Evolutionary conservation across 2,113 vertebrate genomes (phyloP), one percentile per base, ranked within the genome.

Genomic region (Aspiorhynchus laticeps): DNA sequence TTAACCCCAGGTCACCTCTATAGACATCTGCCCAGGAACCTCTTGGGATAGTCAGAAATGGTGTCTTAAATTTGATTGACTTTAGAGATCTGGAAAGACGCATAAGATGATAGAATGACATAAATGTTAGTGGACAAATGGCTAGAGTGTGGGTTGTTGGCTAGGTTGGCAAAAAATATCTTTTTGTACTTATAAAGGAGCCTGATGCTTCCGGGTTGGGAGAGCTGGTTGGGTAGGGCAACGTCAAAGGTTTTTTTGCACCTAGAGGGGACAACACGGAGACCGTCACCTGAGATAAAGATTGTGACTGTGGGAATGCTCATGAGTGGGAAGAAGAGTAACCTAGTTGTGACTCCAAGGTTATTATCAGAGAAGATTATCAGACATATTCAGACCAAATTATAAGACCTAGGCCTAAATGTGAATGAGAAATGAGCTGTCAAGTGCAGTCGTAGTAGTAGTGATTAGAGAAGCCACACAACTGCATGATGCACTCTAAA

Each of bases 1-100:
- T 28, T 80, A 80, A 80, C 36, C n/a, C 36, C 36, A 80, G 79
- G 56, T 63, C 36, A 63, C 79, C 36, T 43, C 53, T 8, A n/a
- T 9, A 26, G 31, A 79, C 12, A 80, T 41, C 33, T 41, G 33
- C 24, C 36, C 36, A 63, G 33, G 24, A 36, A 17, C 31, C 79
- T 43, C 56, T 41, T 38, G 56, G n/a, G n/a, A 65, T 46, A 81
- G 15, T 28, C 56, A 74, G 33, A 63, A 65, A 65, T 38, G 8
- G 79, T 65, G 59, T 81, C 59, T 65, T 43, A 17, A 81, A 21
- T 46, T 19, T 31, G 7, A 59, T 59, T 80, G 10, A 80, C 53
- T 38, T 24, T 38, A 14, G 33, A 36, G 21, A 56, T 10, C 10
- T 31, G 28, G 14, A 51, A 14, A 21, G 21, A 38, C 2, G 6